A percentile compares a stretch with the other conserved stretches of the same genome.
Conservation (phyloP, 2,888 invertebrate species). For the Polyommatus iphigenia region DNA sequence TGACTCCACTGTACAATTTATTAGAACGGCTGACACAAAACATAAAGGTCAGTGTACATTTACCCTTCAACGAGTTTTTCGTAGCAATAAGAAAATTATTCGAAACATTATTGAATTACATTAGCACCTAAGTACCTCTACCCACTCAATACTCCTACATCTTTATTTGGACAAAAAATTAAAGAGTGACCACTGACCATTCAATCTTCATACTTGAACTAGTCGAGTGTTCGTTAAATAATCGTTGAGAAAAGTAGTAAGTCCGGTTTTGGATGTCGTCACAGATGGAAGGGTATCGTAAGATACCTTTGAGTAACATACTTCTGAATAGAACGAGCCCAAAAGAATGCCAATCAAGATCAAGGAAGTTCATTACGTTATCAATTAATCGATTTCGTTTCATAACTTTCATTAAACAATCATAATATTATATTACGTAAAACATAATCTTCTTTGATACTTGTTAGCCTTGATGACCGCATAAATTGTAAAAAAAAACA, state of each 20-base stretch:
- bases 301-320: neutral
- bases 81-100: neutral
- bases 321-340: neutral
- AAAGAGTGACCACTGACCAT: neutral
- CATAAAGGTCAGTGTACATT: conserved; percentile 4
- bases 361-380: conserved; percentile 27
- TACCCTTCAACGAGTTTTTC: neutral
- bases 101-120: neutral
- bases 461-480: conserved; percentile 28
- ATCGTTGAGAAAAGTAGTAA: conserved; percentile 24
- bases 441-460: conserved; percentile 24
- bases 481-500: neutral
- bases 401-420: conserved; percentile 7
- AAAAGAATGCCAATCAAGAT: conserved; percentile 26
- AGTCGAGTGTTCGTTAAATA: conserved; percentile 4
- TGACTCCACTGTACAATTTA: neutral
- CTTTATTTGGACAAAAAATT: neutral
- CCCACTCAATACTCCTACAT: neutral
- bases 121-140: neutral
- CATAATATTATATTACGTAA: conserved; percentile 6
- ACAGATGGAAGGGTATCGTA: neutral
- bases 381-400: conserved; percentile 14
- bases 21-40: neutral
- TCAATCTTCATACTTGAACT: conserved; percentile 12
- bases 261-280: conserved; percentile 24